Base-by-base conservation (phyloP, 37 sponge, comb jelly and placozoan genomes). In the Mnemiopsis leidyi region DNA sequence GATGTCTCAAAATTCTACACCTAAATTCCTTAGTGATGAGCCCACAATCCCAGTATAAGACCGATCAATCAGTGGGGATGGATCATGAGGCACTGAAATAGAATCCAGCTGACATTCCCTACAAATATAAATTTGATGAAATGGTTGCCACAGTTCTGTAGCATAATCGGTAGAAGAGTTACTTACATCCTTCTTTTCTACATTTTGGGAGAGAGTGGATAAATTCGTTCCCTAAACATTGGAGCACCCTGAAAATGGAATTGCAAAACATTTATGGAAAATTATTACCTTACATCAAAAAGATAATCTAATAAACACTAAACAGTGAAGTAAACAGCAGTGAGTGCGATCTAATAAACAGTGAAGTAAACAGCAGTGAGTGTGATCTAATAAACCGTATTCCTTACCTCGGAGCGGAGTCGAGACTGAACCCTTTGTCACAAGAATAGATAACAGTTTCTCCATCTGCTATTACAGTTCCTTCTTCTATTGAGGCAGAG, bases 121-220 rank as follows among this genome's bases (percentile, higher is more conserved):
- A 13, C 61, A 48, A 18, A 48, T 48, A 18, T 48, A n/a, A n/a
- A n/a, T n/a, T n/a, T n/a, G n/a, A n/a, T n/a, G n/a, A n/a, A 48
- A 13, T 48, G 61, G 61, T 48, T 48, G 61, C 13, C 13, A 48
- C 13, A 48, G 5, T 5, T 18, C 13, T 48, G 13, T 5, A 48
- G 5, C 5, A 48, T 48, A 48, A 48, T 48, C 61, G n/a, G n/a
- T 48, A 48, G 13, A 48, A 48, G 61, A 13, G 61, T n/a, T 48
- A 85, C 90, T 85, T 61, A 85, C 90, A 37, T 38, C 35, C 48
- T 25, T 40, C 61, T 21, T 85, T 28, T 25, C 90, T 85, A 28
- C 90, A 85, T 38, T 37, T 38, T 9, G 90, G 90, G 24, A 85
- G 29, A 23, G 39, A 29, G 35, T 23, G 61, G 9, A 37, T 5